Evolutionary conservation across 2,797 vertebrate species (phyloP).

Genomic region (Lacerta agilis): DNA sequence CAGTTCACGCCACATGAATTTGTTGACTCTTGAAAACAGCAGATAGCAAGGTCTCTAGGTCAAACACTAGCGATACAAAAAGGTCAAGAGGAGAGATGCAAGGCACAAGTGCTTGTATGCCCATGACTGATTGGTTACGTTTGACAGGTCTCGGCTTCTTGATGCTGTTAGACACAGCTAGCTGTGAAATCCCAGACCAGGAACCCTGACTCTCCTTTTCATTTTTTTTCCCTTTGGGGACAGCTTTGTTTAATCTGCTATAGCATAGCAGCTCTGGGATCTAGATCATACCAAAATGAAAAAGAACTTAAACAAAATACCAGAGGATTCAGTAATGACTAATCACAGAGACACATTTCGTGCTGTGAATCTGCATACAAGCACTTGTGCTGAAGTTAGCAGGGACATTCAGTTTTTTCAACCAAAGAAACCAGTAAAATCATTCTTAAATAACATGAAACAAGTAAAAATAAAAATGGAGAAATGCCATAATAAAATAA

Average conservation of each 20-base stretch:
- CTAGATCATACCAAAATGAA: constrained; percentile 4
- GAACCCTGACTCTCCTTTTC: constrained; percentile 11
- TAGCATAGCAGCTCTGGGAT: neutral
- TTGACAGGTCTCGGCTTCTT: constrained; percentile 30
- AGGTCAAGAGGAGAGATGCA: constrained; percentile 29
- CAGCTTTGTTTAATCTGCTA: constrained; percentile 34
- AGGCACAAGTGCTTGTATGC: constrained; percentile 27
- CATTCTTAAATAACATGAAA: neutral
- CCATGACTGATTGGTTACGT: neutral
- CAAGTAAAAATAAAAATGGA: neutral
- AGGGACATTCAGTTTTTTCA: neutral
- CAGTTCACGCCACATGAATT: neutral
- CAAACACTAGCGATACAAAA: constrained; percentile 14
- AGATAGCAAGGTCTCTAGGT: constrained; percentile 30
- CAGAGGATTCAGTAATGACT: accelerated
- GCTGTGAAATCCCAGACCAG: constrained; percentile 45
- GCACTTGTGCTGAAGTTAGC: neutral
- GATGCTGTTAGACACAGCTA: neutral
- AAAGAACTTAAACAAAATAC: constrained; percentile 32
- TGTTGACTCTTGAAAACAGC: constrained; percentile 10
- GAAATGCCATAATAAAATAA: neutral
- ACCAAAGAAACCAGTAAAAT: constrained; percentile 1
- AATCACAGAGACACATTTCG: neutral
- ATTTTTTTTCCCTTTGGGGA: neutral
- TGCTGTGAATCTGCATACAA: neutral